phyloP scores from a whole-genome alignment of 2,888 invertebrate genomes.

The Mamestra brassicae region DNA sequence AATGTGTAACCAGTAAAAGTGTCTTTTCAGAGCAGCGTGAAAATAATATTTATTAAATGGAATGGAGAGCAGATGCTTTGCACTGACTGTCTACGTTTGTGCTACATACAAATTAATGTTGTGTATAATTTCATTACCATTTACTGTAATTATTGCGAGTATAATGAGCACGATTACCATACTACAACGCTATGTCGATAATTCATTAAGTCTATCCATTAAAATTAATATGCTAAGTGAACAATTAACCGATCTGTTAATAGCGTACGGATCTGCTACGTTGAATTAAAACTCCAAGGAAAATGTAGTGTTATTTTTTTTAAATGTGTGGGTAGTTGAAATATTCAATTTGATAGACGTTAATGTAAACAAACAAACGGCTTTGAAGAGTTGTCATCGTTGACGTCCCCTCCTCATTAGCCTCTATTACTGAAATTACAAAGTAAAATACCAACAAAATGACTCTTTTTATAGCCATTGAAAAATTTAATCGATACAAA shows the following conservation, averaged over 20 bases:
- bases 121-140: constrained; percentile 60
- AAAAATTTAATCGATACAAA: constrained; percentile 6
- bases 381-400: constrained; percentile 43
- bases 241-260: constrained; percentile 31
- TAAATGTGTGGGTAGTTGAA: background rate
- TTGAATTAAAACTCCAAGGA: background rate
- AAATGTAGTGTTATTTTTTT: background rate
- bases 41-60: constrained; percentile 22
- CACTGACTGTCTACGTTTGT: constrained; percentile 30
- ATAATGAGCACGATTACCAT: constrained; percentile 58
- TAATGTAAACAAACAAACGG: constrained; percentile 55
- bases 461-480: background rate
- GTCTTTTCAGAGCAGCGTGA: background rate
- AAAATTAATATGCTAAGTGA: constrained; percentile 55
- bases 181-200: constrained; percentile 43
- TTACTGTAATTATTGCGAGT: constrained; percentile 58
- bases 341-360: constrained; percentile 11
- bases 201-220: constrained; percentile 55
- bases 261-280: background rate
- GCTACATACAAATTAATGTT: constrained; percentile 57
- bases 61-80: constrained; percentile 26
- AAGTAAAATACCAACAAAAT: constrained; percentile 24
- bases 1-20: background rate
- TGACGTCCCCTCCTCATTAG: constrained; percentile 49
- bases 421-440: constrained; percentile 50